Percentiles rank a stretch among this genome's conserved stretches.
Conservation (phyloP, 2,888 invertebrate species). For the Pocota personata region DNA sequence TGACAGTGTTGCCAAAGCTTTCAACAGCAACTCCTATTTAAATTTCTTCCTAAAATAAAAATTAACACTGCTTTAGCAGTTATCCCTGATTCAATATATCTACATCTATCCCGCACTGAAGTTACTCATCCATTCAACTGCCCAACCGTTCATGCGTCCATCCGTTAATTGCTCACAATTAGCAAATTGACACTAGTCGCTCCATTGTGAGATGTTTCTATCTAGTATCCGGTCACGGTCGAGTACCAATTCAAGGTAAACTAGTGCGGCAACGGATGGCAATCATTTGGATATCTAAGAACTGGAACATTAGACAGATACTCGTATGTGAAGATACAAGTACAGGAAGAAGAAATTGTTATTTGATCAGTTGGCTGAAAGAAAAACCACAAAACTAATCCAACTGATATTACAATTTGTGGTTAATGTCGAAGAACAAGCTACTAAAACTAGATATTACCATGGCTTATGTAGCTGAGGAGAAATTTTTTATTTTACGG, state of each 20-base stretch:
- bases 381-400: not conserved
- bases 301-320: slow-evolving; percentile 23
- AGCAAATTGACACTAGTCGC: not conserved
- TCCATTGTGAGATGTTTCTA: not conserved
- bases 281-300: not conserved
- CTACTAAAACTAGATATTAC: not conserved
- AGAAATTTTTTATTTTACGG: not conserved
- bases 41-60: not conserved
- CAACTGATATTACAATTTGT: not conserved
- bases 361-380: not conserved
- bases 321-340: not conserved
- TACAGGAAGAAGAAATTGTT: not conserved
- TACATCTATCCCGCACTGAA: not conserved
- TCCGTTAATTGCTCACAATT: slow-evolving; percentile 2
- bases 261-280: not conserved
- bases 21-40: not conserved
- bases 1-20: not conserved
- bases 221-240: not conserved
- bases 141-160: not conserved
- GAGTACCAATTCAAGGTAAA: slow-evolving; percentile 6
- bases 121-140: not conserved
- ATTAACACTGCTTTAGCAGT: not conserved
- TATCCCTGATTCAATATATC: not conserved
- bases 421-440: not conserved
- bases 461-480: too few relatives aligned